Conservation (phyloP, 2,888 invertebrate genomes). For the Dicroscelio sp. region DNA sequence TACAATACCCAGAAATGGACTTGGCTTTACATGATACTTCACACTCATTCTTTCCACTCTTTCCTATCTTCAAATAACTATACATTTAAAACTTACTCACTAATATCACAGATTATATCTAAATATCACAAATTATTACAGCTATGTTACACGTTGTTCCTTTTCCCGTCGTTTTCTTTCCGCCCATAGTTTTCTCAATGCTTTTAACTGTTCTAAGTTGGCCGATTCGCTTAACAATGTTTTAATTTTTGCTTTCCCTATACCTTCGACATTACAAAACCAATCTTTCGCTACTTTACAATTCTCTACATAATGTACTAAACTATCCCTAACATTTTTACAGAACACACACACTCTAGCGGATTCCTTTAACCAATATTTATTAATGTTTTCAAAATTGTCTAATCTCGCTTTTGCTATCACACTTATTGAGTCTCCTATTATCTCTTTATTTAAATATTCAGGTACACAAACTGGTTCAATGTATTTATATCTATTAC, state of each 20-base stretch:
- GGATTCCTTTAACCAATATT: neutral
- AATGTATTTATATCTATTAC: neutral
- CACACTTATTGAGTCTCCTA: neutral
- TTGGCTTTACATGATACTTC: too few relatives aligned
- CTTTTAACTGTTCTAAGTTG: neutral
- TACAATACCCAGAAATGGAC: too few relatives aligned
- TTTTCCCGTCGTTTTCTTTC: too few relatives aligned
- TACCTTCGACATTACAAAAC: neutral
- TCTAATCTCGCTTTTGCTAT: neutral
- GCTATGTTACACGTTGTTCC: too few relatives aligned
- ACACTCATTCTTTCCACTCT: too few relatives aligned
- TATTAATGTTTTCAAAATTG: constrained; percentile 11
- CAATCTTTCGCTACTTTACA: constrained; percentile 27
- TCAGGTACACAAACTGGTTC: neutral
- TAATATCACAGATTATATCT: too few relatives aligned
- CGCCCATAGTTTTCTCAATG: neutral
- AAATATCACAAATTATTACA: too few relatives aligned
- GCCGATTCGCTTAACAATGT: neutral
- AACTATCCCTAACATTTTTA: neutral
- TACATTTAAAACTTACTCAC: too few relatives aligned
- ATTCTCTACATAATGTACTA: neutral
- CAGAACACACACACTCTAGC: constrained; percentile 4
- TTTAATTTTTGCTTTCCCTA: neutral
- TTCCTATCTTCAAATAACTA: too few relatives aligned
- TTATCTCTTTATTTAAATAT: neutral